Evolutionary conservation across 2,797 vertebrate species (phyloP).

Genomic region (Jordanella pulchra): DNA sequence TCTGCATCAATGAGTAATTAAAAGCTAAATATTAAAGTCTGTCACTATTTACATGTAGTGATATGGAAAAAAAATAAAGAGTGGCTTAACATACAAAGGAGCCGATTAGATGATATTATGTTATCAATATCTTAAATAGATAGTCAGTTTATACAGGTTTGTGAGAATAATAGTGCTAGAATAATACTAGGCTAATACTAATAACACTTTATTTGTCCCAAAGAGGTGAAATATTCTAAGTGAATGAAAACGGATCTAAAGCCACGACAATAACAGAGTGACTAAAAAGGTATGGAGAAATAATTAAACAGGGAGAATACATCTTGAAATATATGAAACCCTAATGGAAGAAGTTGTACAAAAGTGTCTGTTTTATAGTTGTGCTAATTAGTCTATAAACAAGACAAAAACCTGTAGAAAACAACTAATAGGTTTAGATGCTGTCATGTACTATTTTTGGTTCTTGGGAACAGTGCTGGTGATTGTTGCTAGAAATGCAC

Average conservation of each 20-base stretch:
- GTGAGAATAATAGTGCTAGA: background rate
- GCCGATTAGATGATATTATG: background rate
- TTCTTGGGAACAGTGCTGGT: background rate
- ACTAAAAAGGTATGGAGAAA: background rate
- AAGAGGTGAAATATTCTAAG: background rate
- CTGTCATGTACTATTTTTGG: background rate
- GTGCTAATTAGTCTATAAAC: background rate
- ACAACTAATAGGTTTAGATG: background rate
- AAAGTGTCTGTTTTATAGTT: background rate
- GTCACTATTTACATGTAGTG: background rate
- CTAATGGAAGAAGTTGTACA: background rate
- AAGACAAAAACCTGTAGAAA: background rate
- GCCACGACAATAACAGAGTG: background rate
- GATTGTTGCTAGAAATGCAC: background rate
- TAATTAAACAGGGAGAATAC: background rate
- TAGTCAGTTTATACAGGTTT: no score
- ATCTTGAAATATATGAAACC: background rate
- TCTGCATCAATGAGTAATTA: conserved; percentile 23
- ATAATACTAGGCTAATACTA: background rate
- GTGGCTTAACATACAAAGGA: background rate
- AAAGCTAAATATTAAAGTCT: conserved; percentile 4
- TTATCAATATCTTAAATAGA: background rate
- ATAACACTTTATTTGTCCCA: background rate
- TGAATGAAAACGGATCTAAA: background rate
- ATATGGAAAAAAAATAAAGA: background rate